Base-by-base conservation (phyloP, 2,113 vertebrate genomes). In the Ramphastos sulfuratus region DNA sequence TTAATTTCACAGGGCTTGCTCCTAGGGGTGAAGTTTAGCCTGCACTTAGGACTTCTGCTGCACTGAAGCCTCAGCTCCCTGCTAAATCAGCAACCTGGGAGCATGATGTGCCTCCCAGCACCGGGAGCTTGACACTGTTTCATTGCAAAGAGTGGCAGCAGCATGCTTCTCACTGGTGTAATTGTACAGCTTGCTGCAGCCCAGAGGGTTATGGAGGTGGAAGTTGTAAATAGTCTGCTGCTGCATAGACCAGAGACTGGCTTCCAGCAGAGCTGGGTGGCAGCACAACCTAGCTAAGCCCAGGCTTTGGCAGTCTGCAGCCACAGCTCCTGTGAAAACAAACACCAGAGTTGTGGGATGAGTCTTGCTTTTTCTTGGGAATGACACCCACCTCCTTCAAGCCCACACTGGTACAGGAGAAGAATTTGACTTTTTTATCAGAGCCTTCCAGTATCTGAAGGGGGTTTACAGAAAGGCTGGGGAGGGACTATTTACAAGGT, bases 81-180 rank as follows among this genome's bases (percentile, higher is more conserved):
- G 1, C 14, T 35, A 50, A 50, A 71, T 42, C 13, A 18, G 70
- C 76, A 74, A 56, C 33, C 30, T 67, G 76, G 42, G 48, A 74
- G 66, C 75, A 24, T 7, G 20, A 2, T 0, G 1, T 35, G 30
- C 35, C 61, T 78, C 33, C 42, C 33, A 82, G 86, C 44, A 19
- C 30, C 0, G 0, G 23, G 12, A 31, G 24, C 55, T 55, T 46
- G 37, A 31, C 48, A 48, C 19, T 48, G 20, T 10, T 48, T 9
- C n/a, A 48, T 48, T 48, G 48, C 19, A 48, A 21, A 48, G 48
- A 20, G 48, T 48, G 48, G 48, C 54, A 76, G 70, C 82, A 48
- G 3, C 35, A 44, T 20, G 30, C 42, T 44, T 58, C n/a, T 52
- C 42, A 2, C 18, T 31, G 63, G 13, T 30, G 5, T 5, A 6